phyloP scores from a whole-genome alignment of 2,888 invertebrate species.

The Callosobruchus maculatus region DNA sequence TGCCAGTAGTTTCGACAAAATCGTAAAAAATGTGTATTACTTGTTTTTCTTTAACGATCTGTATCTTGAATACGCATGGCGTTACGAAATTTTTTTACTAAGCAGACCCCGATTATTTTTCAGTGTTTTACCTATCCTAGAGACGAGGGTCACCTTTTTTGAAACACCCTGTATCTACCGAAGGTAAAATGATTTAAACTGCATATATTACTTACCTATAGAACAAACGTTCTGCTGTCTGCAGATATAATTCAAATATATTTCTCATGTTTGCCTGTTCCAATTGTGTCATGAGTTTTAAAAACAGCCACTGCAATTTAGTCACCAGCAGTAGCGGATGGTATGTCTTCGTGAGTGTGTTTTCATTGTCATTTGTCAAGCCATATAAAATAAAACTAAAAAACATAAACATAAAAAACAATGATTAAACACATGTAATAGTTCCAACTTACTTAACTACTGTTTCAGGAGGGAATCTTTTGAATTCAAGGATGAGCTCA shows the following conservation, averaged over 20 bases:
- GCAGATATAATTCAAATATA: conserved; percentile 31
- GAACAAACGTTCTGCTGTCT: conserved; percentile 24
- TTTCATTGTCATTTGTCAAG: conserved; percentile 28
- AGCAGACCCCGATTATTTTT: too few relatives aligned
- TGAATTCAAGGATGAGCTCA: conserved; percentile 28
- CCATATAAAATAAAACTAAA: conserved; percentile 34
- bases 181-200: too few relatives aligned
- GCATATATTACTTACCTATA: not conserved
- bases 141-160: too few relatives aligned
- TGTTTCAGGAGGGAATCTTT: conserved; percentile 22
- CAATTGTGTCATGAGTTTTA: conserved; percentile 43
- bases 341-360: conserved; percentile 40
- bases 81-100: too few relatives aligned
- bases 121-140: too few relatives aligned
- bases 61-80: too few relatives aligned
- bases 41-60: too few relatives aligned
- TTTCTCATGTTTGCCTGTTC: conserved; percentile 31
- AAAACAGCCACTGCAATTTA: conserved; percentile 44
- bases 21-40: too few relatives aligned
- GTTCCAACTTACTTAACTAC: conserved; percentile 29
- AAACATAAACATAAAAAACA: not conserved
- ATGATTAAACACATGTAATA: too few relatives aligned
- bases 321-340: conserved; percentile 51
- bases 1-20: too few relatives aligned
- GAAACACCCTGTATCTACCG: too few relatives aligned